phyloP scores from a whole-genome alignment of 2,888 invertebrate genomes.

The Macaria notata region DNA sequence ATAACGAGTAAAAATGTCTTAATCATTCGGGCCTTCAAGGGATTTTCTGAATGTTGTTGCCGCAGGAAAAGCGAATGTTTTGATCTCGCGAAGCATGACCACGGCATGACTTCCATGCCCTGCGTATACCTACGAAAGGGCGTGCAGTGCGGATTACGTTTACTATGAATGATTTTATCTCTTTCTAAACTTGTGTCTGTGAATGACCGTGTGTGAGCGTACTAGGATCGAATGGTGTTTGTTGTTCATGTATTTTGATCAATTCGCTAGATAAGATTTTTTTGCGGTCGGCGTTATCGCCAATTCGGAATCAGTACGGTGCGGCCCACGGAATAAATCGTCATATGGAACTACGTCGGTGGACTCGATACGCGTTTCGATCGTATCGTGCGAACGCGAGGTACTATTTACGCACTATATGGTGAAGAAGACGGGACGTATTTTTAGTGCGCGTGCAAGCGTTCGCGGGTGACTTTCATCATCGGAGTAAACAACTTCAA shows the following conservation, averaged over 20 bases:
- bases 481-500: conserved; percentile 79
- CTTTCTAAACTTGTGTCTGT: conserved; percentile 81
- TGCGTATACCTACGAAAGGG: conserved; percentile 78
- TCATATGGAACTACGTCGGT: conserved; percentile 61
- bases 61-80: conserved; percentile 66
- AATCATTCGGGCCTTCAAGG: conserved; percentile 44
- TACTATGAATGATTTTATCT: conserved; percentile 83
- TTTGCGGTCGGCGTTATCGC: conserved; percentile 64
- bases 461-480: conserved; percentile 73
- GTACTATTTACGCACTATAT: conserved; percentile 75
- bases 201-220: conserved; percentile 81
- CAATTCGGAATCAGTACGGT: conserved; percentile 51
- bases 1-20: conserved; percentile 54
- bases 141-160: conserved; percentile 78
- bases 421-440: conserved; percentile 74
- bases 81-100: conserved; percentile 71
- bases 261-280: conserved; percentile 67
- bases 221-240: conserved; percentile 78
- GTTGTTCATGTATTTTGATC: conserved; percentile 78
- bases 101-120: conserved; percentile 82
- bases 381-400: conserved; percentile 52
- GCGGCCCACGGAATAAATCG: conserved; percentile 55
- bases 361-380: conserved; percentile 64
- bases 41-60: conserved; percentile 48
- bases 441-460: conserved; percentile 71